Evolutionary conservation across 2,888 invertebrate genomes (phyloP).

Genomic region (Lochmaea capreae): DNA sequence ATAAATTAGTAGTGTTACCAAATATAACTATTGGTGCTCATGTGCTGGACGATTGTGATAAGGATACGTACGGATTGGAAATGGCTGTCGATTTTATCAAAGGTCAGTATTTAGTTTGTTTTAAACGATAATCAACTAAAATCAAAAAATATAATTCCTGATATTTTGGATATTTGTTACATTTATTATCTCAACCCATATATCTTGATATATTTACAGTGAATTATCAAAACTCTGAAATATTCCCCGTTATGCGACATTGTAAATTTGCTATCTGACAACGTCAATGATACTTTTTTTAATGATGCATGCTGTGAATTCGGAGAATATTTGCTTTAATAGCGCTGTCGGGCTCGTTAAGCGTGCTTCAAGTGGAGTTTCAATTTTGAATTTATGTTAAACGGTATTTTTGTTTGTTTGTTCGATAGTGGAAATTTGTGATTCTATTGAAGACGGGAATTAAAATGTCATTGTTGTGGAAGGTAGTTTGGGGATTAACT

Average conservation of each 20-base stretch:
- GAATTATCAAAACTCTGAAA: not conserved
- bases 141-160: not conserved
- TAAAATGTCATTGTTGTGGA: not conserved
- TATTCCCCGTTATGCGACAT: not conserved
- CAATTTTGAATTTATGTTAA: not conserved
- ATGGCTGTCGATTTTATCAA: conserved; percentile 97
- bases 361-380: not conserved
- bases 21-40: conserved; percentile 88
- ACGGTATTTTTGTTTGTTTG: not conserved
- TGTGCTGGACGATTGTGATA: conserved; percentile 94
- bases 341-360: not conserved
- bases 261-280: not conserved
- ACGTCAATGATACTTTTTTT: not conserved
- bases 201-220: not conserved
- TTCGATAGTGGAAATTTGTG: not conserved
- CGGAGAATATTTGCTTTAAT: too few relatives aligned
- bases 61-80: conserved; percentile 94
- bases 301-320: not conserved
- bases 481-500: not conserved
- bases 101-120: conserved; percentile 72
- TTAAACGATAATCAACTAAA: not conserved
- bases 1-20: conserved; percentile 74
- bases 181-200: too few relatives aligned
- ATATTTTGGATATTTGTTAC: not conserved
- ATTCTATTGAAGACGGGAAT: not conserved